These are phyloP conservation scores for Mycteria americana DNA, from an alignment of 2,797 vertebrate genomes.

Conservation along the genomic window DNA sequence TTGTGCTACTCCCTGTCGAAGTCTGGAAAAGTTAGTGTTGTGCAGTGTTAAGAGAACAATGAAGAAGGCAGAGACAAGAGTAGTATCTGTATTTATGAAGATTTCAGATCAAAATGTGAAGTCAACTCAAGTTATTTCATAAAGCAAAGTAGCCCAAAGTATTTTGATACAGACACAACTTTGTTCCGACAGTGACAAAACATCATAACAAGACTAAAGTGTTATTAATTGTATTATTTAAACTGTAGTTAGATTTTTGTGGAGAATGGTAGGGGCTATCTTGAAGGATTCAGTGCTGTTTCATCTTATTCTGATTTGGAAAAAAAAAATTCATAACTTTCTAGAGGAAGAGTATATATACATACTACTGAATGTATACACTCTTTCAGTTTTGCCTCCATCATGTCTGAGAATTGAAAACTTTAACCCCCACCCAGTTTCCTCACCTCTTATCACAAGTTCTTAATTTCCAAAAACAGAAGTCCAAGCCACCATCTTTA, in stretches of 20 bases:
- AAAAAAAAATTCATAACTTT: neutral
- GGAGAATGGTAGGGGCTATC: neutral
- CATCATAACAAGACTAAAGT: neutral
- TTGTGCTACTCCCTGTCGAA: neutral
- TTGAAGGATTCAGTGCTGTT: neutral
- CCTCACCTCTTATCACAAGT: neutral
- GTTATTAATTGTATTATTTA: neutral
- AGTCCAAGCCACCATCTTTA: neutral
- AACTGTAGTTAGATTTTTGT: neutral
- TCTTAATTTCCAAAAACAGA: neutral
- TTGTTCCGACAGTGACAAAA: neutral
- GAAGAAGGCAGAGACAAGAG: neutral
- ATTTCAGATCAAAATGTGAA: neutral
- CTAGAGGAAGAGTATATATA: neutral
- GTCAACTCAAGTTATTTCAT: neutral
- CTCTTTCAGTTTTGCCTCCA: neutral
- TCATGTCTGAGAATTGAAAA: neutral
- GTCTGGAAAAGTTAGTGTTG: neutral
- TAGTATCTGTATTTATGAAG: neutral
- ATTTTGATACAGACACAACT: neutral
- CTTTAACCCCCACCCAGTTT: neutral
- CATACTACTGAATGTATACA: accelerated
- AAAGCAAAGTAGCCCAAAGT: neutral
- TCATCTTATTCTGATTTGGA: neutral
- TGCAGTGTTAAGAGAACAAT: neutral